Conservation (phyloP, 2,113 vertebrate species). For the Callaeas wilsoni region DNA sequence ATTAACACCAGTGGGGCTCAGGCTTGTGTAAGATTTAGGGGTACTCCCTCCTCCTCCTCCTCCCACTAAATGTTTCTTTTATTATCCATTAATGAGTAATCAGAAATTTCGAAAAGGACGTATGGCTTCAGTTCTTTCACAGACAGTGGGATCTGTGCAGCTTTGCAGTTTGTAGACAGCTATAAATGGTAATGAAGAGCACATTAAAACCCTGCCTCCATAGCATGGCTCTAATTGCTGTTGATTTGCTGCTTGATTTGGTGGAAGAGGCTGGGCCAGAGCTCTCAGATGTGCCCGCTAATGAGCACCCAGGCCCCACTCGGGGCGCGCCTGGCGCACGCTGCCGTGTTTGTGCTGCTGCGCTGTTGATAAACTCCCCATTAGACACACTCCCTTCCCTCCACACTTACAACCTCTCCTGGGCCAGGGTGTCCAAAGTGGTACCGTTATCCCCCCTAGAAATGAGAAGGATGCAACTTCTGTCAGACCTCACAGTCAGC, state of each 20-base stretch:
- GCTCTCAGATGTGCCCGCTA: neutral
- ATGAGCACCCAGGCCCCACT: neutral
- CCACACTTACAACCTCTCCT: neutral
- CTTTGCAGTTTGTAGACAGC: slow-evolving; percentile 4
- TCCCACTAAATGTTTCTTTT: neutral
- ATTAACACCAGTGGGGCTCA: neutral
- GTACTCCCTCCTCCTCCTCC: neutral
- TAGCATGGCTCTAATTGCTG: slow-evolving; percentile 6
- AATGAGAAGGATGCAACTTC: neutral
- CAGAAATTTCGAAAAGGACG: neutral
- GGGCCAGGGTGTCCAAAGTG: neutral
- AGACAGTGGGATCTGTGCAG: neutral
- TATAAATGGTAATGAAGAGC: slow-evolving; percentile 25
- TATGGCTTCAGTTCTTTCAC: neutral
- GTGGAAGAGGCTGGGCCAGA: neutral
- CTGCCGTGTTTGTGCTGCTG: neutral
- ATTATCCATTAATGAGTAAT: neutral
- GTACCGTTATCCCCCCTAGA: neutral
- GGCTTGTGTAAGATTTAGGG: neutral
- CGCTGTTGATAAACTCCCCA: neutral
- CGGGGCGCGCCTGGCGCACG: accelerated
- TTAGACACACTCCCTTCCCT: neutral
- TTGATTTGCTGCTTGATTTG: slow-evolving; percentile 39
- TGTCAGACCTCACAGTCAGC: neutral
- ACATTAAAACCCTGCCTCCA: neutral